These are phyloP conservation scores for Bombus sylvicola DNA, from an alignment of 1,140 invertebrate species.

Conservation along the genomic window DNA sequence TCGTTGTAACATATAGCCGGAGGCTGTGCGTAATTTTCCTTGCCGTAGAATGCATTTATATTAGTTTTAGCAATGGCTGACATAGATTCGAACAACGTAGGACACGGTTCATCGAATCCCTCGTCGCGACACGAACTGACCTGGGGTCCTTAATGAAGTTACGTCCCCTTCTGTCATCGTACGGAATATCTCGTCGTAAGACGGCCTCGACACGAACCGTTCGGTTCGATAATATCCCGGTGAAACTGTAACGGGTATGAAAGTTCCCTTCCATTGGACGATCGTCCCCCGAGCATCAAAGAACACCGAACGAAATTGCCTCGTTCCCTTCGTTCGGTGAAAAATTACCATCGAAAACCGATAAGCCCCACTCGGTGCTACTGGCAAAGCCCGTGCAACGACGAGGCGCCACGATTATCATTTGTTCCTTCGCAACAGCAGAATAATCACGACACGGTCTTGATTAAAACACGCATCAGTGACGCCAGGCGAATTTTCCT, in stretches of 20 bases:
- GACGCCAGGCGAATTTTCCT: background rate
- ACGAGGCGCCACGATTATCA: background rate
- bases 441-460: conserved; percentile 7
- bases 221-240: conserved; percentile 28
- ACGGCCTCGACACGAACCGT: background rate
- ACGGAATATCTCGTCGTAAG: conserved; percentile 34
- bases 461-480: conserved; percentile 17
- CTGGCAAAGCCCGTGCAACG: background rate
- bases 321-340: background rate
- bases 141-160: conserved; percentile 71
- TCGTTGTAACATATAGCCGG: background rate
- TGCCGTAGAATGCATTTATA: background rate
- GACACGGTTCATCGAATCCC: conserved; percentile 4
- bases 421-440: conserved; percentile 18
- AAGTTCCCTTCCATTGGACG: background rate
- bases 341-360: conserved; percentile 58
- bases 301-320: conserved; percentile 29
- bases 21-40: background rate
- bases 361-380: conserved; percentile 4
- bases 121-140: conserved; percentile 52
- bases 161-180: conserved; percentile 51
- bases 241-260: conserved; percentile 26
- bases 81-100: conserved; percentile 9
- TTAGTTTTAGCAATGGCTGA: background rate
- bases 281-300: conserved; percentile 22